Evolutionary conservation across 2,888 invertebrate genomes (phyloP), one percentile per base, ranked within the genome.

Genomic region (Lithodes maja): DNA sequence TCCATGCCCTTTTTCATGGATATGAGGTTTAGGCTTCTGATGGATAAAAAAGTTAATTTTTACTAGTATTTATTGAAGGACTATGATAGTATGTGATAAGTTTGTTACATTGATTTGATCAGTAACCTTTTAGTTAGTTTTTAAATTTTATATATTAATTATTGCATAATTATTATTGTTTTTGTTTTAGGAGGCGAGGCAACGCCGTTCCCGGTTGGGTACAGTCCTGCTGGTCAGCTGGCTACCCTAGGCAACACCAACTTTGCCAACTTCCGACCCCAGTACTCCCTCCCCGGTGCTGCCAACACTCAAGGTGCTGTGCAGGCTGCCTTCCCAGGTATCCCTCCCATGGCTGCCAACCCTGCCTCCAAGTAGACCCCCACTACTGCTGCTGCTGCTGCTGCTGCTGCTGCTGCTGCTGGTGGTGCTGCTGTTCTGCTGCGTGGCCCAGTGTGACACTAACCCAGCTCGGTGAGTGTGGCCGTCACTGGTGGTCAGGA

Each of bases 251-350:
- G 98, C 52, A 94, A 94, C 75, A 96, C 97, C 77, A 98, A 97
- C 94, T 97, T 98, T 94, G 96, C 97, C 92, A 97, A 97, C 94
- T 98, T 98, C 95, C 96, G 98, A 94, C 98, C 98, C 93, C 97
- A 98, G 95, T 98, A 97, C 94, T 96, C 96, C 78, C 95, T 96
- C 87, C 96, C 96, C 75, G 96, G 96, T 88, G 94, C 97, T 90
- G 97, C 97, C 15, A 97, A 97, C 97, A 96, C 97, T 92, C 95
- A 97, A 84, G 96, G 96, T 92, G 96, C 96, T 91, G 95, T 95
- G 91, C 90, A 90, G 71, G 92, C 92, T 86, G 92, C 92, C 83
- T 92, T 92, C 90, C 92, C 92, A 90, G 92, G 92, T 92, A 91
- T 90, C 92, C 83, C 91, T 77, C 90, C 92, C 77, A 87, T 86